phyloP scores from a whole-genome alignment of 2,797 vertebrate species.

The Tragopan temminckii region DNA sequence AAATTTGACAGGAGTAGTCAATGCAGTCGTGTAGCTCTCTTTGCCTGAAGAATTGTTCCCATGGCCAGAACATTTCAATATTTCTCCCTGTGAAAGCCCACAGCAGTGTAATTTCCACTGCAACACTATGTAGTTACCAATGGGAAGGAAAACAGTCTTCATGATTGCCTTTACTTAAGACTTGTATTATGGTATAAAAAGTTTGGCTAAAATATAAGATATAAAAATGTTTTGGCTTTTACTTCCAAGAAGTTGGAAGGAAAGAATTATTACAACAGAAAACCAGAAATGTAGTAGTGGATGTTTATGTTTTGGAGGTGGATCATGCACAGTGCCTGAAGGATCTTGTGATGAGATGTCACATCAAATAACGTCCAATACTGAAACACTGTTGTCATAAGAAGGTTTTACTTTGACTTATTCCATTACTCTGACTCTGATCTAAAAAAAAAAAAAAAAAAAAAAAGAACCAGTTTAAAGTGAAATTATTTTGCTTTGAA shows the following conservation, averaged over 20 bases:
- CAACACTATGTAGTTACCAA: not conserved
- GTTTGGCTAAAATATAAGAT: not conserved
- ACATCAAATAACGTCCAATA: constrained; percentile 30
- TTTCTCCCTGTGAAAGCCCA: not conserved
- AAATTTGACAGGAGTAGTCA: not conserved
- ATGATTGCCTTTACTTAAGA: not conserved
- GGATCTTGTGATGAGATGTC: constrained; percentile 46
- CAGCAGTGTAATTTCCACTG: not conserved
- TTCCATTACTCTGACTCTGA: constrained; percentile 7
- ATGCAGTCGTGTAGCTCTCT: not conserved
- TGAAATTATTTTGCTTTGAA: constrained; percentile 43
- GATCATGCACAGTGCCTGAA: not conserved
- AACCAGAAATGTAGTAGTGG: not conserved
- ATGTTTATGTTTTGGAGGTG: constrained; percentile 44
- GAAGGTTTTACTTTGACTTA: constrained; percentile 38
- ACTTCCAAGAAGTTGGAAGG: not conserved
- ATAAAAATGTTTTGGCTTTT: not conserved
- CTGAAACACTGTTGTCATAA: constrained; percentile 40
- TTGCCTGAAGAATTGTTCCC: not conserved
- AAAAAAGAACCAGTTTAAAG: not conserved
- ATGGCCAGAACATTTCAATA: not conserved
- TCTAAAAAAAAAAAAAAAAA: not conserved
- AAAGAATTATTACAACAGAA: not conserved
- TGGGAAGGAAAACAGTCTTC: not conserved
- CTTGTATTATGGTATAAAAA: not conserved